Evolutionary conservation across 2,797 vertebrate species (phyloP).

Genomic region (Enteromius argenteus): DNA sequence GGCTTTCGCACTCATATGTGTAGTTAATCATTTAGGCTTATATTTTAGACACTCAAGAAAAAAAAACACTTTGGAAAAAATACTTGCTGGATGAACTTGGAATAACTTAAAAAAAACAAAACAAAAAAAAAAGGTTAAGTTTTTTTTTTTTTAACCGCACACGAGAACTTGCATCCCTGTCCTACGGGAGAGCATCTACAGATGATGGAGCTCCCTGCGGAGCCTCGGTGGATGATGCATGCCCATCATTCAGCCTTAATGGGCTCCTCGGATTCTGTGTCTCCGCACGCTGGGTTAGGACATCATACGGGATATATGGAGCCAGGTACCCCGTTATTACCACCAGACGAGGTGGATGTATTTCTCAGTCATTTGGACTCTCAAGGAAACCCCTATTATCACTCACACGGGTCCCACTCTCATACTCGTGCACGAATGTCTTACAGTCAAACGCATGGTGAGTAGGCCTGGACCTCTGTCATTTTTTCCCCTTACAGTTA

Average conservation of each 20-base stretch:
- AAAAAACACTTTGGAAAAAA: not conserved
- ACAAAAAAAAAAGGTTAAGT: not conserved
- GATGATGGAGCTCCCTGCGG: slow-evolving; percentile 82
- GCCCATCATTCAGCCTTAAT: slow-evolving; percentile 90
- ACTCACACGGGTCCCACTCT: slow-evolving; percentile 80
- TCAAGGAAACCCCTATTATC: slow-evolving; percentile 94
- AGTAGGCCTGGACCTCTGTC: slow-evolving; percentile 37
- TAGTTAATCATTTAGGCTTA: not conserved
- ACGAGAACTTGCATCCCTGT: slow-evolving; percentile 39
- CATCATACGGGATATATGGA: slow-evolving; percentile 90
- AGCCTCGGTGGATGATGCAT: slow-evolving; percentile 91
- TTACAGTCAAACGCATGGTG: slow-evolving; percentile 95
- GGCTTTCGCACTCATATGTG: not conserved
- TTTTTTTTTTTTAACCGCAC: not conserved
- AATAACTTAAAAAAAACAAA: not conserved
- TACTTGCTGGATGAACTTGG: slow-evolving; percentile 3
- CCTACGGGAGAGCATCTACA: slow-evolving; percentile 32
- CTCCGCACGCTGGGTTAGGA: slow-evolving; percentile 87
- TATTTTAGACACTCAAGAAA: not conserved
- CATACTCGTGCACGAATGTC: slow-evolving; percentile 90
- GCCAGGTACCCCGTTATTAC: slow-evolving; percentile 89
- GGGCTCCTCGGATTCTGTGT: slow-evolving; percentile 90
- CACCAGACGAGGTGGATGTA: slow-evolving; percentile 95
- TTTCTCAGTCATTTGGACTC: slow-evolving; percentile 96
- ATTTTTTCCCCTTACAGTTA: not conserved